A percentile compares a stretch with the other conserved stretches of the same genome.
Conservation (phyloP, 2,797 vertebrate species). For the Rhabdomys pumilio region DNA sequence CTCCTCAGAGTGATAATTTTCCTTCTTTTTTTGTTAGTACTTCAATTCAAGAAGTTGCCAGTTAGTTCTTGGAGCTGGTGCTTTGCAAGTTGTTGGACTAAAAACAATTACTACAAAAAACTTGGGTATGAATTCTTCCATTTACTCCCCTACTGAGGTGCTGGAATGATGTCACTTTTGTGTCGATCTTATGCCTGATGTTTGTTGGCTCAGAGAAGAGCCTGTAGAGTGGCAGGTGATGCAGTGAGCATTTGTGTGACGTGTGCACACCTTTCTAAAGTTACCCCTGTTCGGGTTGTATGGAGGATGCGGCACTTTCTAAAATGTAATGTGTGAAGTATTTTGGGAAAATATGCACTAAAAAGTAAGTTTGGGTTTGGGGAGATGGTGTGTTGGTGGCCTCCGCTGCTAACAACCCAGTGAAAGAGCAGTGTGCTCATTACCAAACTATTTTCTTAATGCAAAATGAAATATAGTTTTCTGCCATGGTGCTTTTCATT, state of each 20-base stretch:
- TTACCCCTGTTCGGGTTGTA: neutral
- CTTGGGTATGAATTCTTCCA: constrained; percentile 91
- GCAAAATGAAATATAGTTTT: constrained; percentile 60
- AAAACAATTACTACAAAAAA: constrained; percentile 99
- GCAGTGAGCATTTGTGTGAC: neutral
- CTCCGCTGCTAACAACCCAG: neutral
- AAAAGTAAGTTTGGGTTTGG: constrained; percentile 13
- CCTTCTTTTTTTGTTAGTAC: constrained; percentile 91
- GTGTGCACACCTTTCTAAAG: neutral
- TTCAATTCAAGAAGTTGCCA: constrained; percentile 99
- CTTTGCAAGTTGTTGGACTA: constrained; percentile 97
- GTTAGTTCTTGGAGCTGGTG: constrained; percentile 97
- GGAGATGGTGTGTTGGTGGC: constrained; percentile 35
- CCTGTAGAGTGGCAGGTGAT: constrained; percentile 49
- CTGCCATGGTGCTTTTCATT: constrained; percentile 33
- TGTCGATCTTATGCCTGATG: neutral
- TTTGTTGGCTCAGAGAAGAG: constrained; percentile 52
- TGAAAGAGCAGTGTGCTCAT: neutral
- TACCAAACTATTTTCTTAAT: constrained; percentile 46
- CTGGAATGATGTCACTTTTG: constrained; percentile 33
- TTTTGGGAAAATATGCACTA: neutral
- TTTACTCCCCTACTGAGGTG: constrained; percentile 65
- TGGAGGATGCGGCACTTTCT: neutral
- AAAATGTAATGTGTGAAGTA: constrained; percentile 12
- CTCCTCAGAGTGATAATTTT: neutral